Evolutionary conservation across 2,888 invertebrate species (phyloP).

Genomic region (Euphydryas editha): DNA sequence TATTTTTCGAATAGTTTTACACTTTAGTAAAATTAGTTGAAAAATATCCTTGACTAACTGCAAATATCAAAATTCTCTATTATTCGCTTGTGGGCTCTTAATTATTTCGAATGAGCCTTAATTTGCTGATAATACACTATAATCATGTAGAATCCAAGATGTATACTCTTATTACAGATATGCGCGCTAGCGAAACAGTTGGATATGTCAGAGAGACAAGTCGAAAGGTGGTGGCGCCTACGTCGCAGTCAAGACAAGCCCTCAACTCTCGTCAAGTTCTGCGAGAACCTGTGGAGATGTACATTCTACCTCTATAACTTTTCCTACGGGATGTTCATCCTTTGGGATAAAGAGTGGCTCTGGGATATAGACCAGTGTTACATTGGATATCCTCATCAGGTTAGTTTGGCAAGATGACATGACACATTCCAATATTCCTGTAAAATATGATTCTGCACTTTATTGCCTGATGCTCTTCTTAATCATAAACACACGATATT

Average conservation of each 20-base stretch:
- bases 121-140: not conserved
- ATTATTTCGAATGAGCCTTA: too few species aligned
- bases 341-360: slow-evolving; percentile 97
- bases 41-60: too few species aligned
- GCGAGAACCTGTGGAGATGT: slow-evolving; percentile 96
- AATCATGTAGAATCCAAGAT: not conserved
- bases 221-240: slow-evolving; percentile 96
- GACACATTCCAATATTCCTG: too few species aligned
- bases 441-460: too few species aligned
- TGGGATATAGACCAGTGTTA: slow-evolving; percentile 97
- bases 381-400: slow-evolving; percentile 91
- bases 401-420: slow-evolving; percentile 50
- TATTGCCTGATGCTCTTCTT: too few species aligned
- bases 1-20: too few species aligned
- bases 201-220: slow-evolving; percentile 93
- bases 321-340: slow-evolving; percentile 89
- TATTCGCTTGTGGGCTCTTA: too few species aligned
- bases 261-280: slow-evolving; percentile 95
- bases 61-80: too few species aligned
- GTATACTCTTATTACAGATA: slow-evolving; percentile 73
- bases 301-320: slow-evolving; percentile 94
- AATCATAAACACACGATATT: too few species aligned
- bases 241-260: slow-evolving; percentile 94
- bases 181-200: slow-evolving; percentile 91
- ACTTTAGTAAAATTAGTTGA: too few species aligned